These are phyloP conservation scores for Ormia ochracea DNA, from an alignment of 2,888 invertebrate genomes.

Conservation along the genomic window DNA sequence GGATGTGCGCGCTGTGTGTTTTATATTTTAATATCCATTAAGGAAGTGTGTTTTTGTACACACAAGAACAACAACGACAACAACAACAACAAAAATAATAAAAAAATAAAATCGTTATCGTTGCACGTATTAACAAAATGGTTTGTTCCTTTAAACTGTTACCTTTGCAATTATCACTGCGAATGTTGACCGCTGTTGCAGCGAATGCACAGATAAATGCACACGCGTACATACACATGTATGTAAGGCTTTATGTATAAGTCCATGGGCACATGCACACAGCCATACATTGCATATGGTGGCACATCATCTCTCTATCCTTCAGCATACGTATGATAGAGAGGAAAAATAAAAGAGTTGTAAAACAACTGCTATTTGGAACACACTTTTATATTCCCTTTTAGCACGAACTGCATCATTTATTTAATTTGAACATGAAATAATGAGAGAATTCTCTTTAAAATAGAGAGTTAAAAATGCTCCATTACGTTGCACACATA, in stretches of 20 bases:
- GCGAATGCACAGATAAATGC: neutral
- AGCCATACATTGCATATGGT: too few relatives aligned
- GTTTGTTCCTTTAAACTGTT: conserved; percentile 61
- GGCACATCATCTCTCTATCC: too few relatives aligned
- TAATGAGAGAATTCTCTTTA: neutral
- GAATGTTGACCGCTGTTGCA: conserved; percentile 54
- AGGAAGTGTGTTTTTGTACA: conserved; percentile 45
- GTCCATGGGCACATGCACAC: neutral
- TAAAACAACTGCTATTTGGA: neutral
- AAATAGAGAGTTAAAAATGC: neutral
- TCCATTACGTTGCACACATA: neutral
- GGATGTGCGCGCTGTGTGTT: neutral
- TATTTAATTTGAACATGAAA: conserved; percentile 1
- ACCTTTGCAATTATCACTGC: conserved; percentile 59
- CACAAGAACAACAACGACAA: conserved; percentile 16
- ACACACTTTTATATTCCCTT: conserved; percentile 4
- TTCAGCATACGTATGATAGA: neutral
- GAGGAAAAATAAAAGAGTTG: neutral
- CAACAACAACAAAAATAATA: too few relatives aligned
- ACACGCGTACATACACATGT: neutral
- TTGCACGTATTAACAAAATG: conserved; percentile 58
- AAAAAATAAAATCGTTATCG: conserved; percentile 48
- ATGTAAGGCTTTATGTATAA: neutral
- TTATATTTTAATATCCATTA: conserved; percentile 62
- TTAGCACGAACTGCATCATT: neutral